Conservation (phyloP, 2,888 invertebrate species). For the Orthonevra nobilis region DNA sequence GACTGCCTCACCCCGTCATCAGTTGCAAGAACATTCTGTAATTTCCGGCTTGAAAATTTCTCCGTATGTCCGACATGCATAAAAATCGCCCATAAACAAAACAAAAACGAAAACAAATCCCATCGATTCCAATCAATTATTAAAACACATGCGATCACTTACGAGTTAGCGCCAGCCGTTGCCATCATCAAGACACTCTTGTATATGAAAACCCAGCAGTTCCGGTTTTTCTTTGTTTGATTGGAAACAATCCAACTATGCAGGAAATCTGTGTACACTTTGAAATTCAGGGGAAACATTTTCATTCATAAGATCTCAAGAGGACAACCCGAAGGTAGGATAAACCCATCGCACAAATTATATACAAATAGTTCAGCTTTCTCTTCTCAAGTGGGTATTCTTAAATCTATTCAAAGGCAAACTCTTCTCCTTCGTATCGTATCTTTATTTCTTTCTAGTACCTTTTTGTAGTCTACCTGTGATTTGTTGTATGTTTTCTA, state of each 20-base stretch:
- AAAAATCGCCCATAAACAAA: no score
- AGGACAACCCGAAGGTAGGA: slow-evolving; percentile 39
- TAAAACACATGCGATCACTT: slow-evolving; percentile 27
- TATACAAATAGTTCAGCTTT: slow-evolving; percentile 42
- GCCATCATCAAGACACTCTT: slow-evolving; percentile 21
- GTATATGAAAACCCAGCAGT: slow-evolving; percentile 58
- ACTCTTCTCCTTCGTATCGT: no score
- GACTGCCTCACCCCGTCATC: no score
- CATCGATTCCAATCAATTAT: slow-evolving; percentile 17
- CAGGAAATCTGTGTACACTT: background rate
- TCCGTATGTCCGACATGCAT: no score
- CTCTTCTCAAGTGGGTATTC: slow-evolving; percentile 42
- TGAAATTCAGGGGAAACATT: slow-evolving; percentile 8
- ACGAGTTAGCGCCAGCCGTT: slow-evolving; percentile 47
- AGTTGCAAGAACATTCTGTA: no score
- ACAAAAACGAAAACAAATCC: background rate
- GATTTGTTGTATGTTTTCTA: no score
- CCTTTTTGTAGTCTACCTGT: no score
- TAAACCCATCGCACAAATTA: slow-evolving; percentile 57
- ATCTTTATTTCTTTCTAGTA: no score
- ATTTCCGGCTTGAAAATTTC: no score
- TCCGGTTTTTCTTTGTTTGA: slow-evolving; percentile 3
- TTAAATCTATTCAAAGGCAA: no score
- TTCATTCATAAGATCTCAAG: slow-evolving; percentile 44
- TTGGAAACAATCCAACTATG: background rate